A percentile compares a stretch with the other conserved stretches of the same genome.
These are phyloP conservation scores for Rhagophthalmus giganteus DNA, from an alignment of 2,888 invertebrate species.

Conservation along the genomic window DNA sequence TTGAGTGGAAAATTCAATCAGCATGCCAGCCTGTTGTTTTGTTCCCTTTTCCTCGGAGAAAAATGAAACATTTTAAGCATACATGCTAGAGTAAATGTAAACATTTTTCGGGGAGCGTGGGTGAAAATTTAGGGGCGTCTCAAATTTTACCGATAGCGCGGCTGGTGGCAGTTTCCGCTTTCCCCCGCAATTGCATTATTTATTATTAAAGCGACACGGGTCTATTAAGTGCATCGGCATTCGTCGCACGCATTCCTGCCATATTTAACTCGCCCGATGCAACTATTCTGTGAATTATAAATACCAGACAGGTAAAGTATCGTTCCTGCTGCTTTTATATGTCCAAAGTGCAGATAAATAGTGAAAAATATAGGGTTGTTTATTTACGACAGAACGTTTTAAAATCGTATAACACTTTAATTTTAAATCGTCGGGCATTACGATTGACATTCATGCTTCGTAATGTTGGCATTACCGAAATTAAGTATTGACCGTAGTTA, in stretches of 20 bases:
- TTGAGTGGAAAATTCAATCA: constrained; percentile 40
- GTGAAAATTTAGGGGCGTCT: constrained; percentile 13
- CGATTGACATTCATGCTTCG: constrained; percentile 24
- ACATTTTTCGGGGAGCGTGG: constrained; percentile 21
- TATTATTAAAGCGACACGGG: constrained; percentile 49
- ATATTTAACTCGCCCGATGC: constrained; percentile 48
- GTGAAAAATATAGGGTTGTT: constrained; percentile 18
- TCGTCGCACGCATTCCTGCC: constrained; percentile 46
- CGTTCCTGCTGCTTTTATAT: constrained; percentile 26
- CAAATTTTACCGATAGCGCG: constrained; percentile 20
- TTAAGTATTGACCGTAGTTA: constrained; percentile 9
- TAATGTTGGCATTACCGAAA: constrained; percentile 14
- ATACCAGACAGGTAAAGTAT: constrained; percentile 39
- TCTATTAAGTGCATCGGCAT: constrained; percentile 50
- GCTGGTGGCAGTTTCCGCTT: constrained; percentile 19
- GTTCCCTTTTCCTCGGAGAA: constrained; percentile 26
- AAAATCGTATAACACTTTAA: constrained; percentile 23
- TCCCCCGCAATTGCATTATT: constrained; percentile 46
- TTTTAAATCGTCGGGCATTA: constrained; percentile 15
- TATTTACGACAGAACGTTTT: constrained; percentile 17
- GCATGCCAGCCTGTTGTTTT: constrained; percentile 28
- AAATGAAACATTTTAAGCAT: constrained; percentile 30
- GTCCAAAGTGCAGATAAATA: constrained; percentile 21
- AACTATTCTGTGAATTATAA: constrained; percentile 48
- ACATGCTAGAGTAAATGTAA: constrained; percentile 24